Evolutionary conservation across 1,140 invertebrate species (phyloP), one percentile per base, ranked within the genome.

Genomic region (Solenopsis invicta): DNA sequence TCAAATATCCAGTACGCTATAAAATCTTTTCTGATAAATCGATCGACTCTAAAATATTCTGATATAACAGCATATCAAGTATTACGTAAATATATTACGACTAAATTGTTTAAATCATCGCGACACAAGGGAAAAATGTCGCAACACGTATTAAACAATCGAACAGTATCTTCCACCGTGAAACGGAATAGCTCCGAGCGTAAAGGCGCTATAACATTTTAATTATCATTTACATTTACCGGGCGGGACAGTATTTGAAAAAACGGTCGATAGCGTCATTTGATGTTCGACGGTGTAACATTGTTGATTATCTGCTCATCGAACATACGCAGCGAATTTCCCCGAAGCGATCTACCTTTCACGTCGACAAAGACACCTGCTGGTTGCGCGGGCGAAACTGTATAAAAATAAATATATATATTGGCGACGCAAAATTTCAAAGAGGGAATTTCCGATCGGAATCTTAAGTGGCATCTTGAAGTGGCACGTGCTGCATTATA

Each of bases 331-430:
- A 62, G 74, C 29, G 66, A 61, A 37, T 89, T 88, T 86, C 76
- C 66, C 80, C 50, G 67, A 76, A 64, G 48, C 86, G 56, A 81
- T 90, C 59, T 52, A 24, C 66, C 88, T 90, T 90, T 90, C 61
- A 80, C 75, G 37, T 85, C 50, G 59, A 4, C 21, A 2, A 18
- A 54, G n/a, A 29, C 88, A 90, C 81, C 48, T 52, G n/a, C 8
- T n/a, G 37, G 13, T 37, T 41, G 78, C 81, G 50, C 37, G 50
- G 37, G 76, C 52, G 67, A 61, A 66, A 77, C 41, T 54, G 16
- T 13, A 52, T 24, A 45, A 56, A 21, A 13, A 18, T 50, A 61
- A n/a, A n/a, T 67, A 62, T 37, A 5, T 21, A 75, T 52, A n/a
- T 69, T 56, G 52, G 41, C 41, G 24, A 56, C 24, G 21, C n/a